Percentiles rank a stretch among this genome's conserved stretches.
These are phyloP conservation scores for Columba janthina DNA, from an alignment of 2,113 vertebrate genomes.

Conservation along the genomic window DNA sequence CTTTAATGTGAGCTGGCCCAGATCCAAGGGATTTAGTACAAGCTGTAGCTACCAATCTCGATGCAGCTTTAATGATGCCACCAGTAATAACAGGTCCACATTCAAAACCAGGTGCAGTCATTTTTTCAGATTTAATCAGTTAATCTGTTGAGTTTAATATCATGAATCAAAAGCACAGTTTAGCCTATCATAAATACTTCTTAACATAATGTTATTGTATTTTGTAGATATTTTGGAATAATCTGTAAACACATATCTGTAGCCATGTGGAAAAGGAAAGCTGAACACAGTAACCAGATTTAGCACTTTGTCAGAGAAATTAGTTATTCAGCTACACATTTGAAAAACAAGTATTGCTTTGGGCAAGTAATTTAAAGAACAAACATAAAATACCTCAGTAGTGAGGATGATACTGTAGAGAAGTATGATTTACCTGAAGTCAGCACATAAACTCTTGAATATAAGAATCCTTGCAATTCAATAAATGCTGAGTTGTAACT, in stretches of 20 bases:
- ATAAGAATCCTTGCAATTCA: slow-evolving; percentile 2
- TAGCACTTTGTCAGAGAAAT: slow-evolving; percentile 7
- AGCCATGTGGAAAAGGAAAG: background rate
- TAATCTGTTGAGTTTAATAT: slow-evolving; percentile 15
- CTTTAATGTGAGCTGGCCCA: background rate
- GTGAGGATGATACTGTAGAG: background rate
- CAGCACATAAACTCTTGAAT: slow-evolving; percentile 11
- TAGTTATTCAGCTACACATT: slow-evolving; percentile 16
- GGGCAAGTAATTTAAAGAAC: slow-evolving; percentile 35
- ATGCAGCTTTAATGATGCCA: background rate
- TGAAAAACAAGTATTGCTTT: slow-evolving; percentile 32
- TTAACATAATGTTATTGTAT: background rate
- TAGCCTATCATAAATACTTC: background rate
- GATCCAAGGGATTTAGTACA: background rate
- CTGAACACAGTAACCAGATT: background rate
- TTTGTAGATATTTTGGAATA: background rate
- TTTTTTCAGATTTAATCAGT: slow-evolving; percentile 2
- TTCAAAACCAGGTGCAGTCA: slow-evolving; percentile 4
- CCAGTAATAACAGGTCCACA: background rate
- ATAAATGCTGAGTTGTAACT: slow-evolving; percentile 26
- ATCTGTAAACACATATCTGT: background rate
- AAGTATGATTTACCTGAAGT: slow-evolving; percentile 45
- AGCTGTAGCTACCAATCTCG: background rate
- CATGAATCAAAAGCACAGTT: background rate
- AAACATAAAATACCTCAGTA: slow-evolving; percentile 27